Conservation (phyloP, 2,888 invertebrate species). For the Thymelicus lineola region DNA sequence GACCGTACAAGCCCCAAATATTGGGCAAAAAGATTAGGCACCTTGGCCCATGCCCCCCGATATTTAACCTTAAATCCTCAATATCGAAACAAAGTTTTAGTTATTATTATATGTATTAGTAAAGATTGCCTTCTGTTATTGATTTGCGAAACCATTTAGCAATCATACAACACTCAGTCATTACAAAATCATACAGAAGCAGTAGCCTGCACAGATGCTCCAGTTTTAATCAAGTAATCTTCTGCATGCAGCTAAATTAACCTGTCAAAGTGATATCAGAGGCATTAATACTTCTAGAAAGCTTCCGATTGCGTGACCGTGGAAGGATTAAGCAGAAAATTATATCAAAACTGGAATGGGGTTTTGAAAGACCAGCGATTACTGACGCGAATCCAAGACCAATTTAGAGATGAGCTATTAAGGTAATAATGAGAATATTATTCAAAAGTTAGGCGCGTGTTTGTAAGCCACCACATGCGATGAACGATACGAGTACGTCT, state of each 20-base stretch:
- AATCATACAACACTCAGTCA: background rate
- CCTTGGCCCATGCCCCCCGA: no score
- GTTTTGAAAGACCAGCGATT: conserved; percentile 50
- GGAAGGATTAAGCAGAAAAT: conserved; percentile 23
- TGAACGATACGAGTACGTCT: background rate
- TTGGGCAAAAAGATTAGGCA: no score
- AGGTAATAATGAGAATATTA: conserved; percentile 68
- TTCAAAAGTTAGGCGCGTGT: conserved; percentile 45
- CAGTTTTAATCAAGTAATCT: conserved; percentile 18
- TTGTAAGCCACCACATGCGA: background rate
- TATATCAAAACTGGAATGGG: conserved; percentile 29
- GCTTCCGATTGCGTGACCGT: conserved; percentile 29
- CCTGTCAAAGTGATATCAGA: conserved; percentile 31
- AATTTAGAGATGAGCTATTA: conserved; percentile 68
- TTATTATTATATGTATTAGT: no score
- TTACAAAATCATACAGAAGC: background rate
- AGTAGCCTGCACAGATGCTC: conserved; percentile 7
- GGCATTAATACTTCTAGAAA: conserved; percentile 1
- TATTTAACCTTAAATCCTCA: no score
- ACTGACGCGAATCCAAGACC: conserved; percentile 61
- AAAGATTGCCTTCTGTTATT: no score
- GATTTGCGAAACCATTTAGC: background rate
- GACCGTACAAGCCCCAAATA: no score
- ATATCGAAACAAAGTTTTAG: no score
- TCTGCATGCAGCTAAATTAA: conserved; percentile 15